These are phyloP conservation scores for Urocyon cinereoargenteus DNA, from an alignment of 2,797 vertebrate genomes.

Conservation along the genomic window DNA sequence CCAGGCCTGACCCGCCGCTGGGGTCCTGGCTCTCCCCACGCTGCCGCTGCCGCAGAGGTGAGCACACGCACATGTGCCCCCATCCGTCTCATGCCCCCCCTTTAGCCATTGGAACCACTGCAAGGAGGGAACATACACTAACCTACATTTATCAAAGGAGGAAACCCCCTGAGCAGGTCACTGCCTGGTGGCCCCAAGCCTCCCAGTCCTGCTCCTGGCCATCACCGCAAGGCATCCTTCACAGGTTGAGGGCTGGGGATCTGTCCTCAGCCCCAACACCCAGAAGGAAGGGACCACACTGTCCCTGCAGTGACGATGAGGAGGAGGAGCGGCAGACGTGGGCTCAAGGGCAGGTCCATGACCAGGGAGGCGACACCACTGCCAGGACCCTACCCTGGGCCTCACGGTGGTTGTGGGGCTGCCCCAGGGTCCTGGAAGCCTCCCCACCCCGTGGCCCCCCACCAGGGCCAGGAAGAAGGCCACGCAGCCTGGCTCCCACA, in stretches of 20 bases:
- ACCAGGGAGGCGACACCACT: rapidly evolving
- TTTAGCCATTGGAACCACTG: rapidly evolving
- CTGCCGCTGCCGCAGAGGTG: no score
- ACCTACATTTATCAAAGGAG: background rate
- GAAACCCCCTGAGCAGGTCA: background rate
- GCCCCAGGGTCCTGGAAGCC: rapidly evolving
- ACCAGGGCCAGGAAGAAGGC: background rate
- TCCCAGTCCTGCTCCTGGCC: background rate
- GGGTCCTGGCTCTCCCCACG: background rate
- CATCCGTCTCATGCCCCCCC: rapidly evolving
- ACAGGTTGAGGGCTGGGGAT: background rate
- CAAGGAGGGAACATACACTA: rapidly evolving
- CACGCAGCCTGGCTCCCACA: rapidly evolving
- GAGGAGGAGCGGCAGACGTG: rapidly evolving
- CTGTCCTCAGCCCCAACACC: background rate
- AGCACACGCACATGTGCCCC: no score
- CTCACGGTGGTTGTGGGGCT: no score
- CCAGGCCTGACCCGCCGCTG: background rate
- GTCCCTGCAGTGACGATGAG: rapidly evolving
- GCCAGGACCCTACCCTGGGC: background rate
- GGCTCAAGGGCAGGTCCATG: rapidly evolving
- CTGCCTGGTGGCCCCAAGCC: background rate
- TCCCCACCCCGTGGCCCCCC: background rate
- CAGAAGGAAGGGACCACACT: background rate
- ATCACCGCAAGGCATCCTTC: rapidly evolving